Conservation (phyloP, 2,113 vertebrate genomes). For the Ochotona curzoniae region DNA sequence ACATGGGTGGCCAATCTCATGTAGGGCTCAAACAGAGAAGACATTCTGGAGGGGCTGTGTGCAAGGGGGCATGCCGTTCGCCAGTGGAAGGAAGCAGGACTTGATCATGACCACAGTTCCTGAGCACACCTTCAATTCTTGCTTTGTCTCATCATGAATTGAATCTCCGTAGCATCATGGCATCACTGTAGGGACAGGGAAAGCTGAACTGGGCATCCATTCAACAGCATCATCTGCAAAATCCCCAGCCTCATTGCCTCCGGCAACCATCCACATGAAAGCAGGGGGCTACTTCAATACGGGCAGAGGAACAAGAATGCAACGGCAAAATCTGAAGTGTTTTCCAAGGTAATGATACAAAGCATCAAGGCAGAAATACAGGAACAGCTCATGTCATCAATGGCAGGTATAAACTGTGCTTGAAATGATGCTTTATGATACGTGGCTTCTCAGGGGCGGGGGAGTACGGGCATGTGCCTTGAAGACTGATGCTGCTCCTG, state of each 20-base stretch:
- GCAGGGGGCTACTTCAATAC: background rate
- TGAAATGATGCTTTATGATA: background rate
- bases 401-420: fast-evolving
- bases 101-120: fast-evolving
- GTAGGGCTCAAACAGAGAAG: background rate
- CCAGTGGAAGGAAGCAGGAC: background rate
- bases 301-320: background rate
- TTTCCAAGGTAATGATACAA: background rate
- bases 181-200: background rate
- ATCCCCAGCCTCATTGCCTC: background rate
- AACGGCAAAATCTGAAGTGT: background rate
- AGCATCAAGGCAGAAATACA: too few relatives aligned
- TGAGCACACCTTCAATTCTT: background rate
- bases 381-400: too few relatives aligned
- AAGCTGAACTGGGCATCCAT: background rate
- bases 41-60: fast-evolving
- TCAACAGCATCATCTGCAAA: fast-evolving
- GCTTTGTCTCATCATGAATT: background rate
- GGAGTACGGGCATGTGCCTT: fast-evolving
- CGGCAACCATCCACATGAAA: too few relatives aligned
- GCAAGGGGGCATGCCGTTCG: fast-evolving
- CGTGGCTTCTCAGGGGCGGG: too few relatives aligned
- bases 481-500: too few relatives aligned
- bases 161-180: background rate
- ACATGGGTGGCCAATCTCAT: background rate